Conservation (phyloP, 2,113 vertebrate species). For the Strix uralensis region DNA sequence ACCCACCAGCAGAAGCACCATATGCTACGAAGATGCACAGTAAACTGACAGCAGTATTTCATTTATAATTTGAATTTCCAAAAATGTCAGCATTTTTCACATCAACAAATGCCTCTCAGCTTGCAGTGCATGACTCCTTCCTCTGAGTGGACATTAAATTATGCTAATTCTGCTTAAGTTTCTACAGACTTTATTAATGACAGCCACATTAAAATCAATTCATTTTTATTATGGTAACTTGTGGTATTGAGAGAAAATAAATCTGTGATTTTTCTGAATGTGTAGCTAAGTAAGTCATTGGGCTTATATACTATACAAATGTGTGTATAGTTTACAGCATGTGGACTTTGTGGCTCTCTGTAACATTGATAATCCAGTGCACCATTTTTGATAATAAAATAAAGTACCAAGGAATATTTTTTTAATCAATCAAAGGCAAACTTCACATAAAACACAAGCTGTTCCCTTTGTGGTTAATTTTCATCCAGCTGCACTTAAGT, state of each 20-base stretch:
- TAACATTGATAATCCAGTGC: conserved; percentile 51
- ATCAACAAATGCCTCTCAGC: conserved; percentile 64
- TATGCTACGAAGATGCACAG: conserved; percentile 74
- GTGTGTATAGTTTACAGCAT: background rate
- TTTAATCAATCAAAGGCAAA: conserved; percentile 76
- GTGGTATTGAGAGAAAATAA: background rate
- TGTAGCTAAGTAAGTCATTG: background rate
- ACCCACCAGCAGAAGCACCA: conserved; percentile 81
- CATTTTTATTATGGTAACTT: background rate
- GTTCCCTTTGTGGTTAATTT: conserved; percentile 79
- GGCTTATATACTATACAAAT: background rate
- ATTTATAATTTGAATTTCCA: conserved; percentile 76
- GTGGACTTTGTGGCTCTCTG: conserved; percentile 26
- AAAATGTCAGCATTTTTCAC: conserved; percentile 77
- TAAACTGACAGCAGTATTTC: conserved; percentile 77
- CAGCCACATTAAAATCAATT: conserved; percentile 3
- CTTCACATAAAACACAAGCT: conserved; percentile 78
- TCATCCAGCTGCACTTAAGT: conserved; percentile 77
- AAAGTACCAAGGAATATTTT: conserved; percentile 69
- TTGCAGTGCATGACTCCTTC: conserved; percentile 33
- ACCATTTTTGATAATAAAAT: conserved; percentile 66
- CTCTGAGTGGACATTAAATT: conserved; percentile 55
- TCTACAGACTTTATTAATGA: conserved; percentile 4
- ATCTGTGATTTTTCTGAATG: background rate
- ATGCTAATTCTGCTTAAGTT: conserved; percentile 31